Conservation (phyloP, 2,113 vertebrate genomes). For the Agapornis roseicollis region DNA sequence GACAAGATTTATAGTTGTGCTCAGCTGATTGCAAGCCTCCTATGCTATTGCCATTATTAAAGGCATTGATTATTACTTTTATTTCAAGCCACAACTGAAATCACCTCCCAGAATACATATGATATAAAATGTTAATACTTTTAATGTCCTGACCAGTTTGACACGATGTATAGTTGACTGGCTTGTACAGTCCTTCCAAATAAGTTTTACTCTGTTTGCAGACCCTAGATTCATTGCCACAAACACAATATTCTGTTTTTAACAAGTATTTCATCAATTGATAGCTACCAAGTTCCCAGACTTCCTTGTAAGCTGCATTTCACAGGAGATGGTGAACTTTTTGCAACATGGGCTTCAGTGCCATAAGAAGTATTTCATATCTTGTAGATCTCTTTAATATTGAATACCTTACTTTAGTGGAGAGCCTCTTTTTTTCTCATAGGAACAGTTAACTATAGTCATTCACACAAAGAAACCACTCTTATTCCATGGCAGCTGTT, state of each 20-base stretch:
- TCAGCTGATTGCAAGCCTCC: neutral
- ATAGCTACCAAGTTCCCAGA: neutral
- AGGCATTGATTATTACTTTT: neutral
- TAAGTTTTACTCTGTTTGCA: neutral
- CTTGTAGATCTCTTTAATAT: neutral
- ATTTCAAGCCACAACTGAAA: neutral
- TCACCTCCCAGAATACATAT: neutral
- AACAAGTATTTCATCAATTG: neutral
- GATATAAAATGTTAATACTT: accelerated
- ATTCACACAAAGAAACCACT: neutral
- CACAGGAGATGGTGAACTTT: neutral
- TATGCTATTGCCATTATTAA: neutral
- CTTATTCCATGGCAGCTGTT: neutral
- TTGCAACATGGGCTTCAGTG: accelerated
- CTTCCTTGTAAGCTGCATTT: neutral
- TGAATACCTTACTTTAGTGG: neutral
- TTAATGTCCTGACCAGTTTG: neutral
- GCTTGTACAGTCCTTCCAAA: neutral
- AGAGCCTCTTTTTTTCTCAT: neutral
- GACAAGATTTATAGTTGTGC: neutral
- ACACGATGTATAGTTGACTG: accelerated
- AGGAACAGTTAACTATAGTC: neutral
- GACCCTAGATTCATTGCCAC: neutral
- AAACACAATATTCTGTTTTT: neutral
- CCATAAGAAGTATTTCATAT: neutral